Base-by-base conservation (phyloP, 2,113 vertebrate species). In the Junco hyemalis region DNA sequence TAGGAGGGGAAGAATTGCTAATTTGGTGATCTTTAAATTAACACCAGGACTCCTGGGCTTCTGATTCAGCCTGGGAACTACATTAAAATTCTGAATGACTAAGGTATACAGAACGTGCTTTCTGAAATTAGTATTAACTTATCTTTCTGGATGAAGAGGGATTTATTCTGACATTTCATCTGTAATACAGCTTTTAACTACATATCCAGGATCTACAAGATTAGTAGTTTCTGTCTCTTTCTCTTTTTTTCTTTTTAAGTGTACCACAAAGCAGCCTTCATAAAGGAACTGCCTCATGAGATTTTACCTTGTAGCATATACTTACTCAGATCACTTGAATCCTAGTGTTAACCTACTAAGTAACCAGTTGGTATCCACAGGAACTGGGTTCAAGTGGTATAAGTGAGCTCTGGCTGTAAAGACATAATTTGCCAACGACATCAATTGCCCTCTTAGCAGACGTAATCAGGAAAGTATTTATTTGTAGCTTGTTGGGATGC, bases 21-120 rank as follows among this genome's bases (percentile, higher is more conserved):
- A 92, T 94, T 15, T 81, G 53, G 66, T 95, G 70, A 92, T 82
- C 71, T 86, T 91, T 92, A 92, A 93, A 88, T 95, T 94, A 93
- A 92, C 84, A 77, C 38, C 50, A 94, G 42, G 29, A 47, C 81
- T 86, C 85, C 44, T 36, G 71, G 40, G 59, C 64, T 87, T 88
- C 87, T 93, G 63, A 38, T 94, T 96, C 70, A 60, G 48, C n/a
- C 76, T 88, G 76, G 64, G 64, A 95, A 74, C 79, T 71, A 44
- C 71, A 86, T 94, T 93, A 95, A 92, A 82, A 90, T 92, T 92
- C 88, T 74, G 68, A 56, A 79, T 20, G 47, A 70, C 71, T 90
- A 86, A 64, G 31, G 69, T 63, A 51, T 71, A 51, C 26, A 57
- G 64, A 94, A 74, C 3, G 17, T 12, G 23, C 72, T 74, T 81